Base-by-base conservation (phyloP, 53 echinoderm and acorn worm genomes). In the Holothuria scabra region DNA sequence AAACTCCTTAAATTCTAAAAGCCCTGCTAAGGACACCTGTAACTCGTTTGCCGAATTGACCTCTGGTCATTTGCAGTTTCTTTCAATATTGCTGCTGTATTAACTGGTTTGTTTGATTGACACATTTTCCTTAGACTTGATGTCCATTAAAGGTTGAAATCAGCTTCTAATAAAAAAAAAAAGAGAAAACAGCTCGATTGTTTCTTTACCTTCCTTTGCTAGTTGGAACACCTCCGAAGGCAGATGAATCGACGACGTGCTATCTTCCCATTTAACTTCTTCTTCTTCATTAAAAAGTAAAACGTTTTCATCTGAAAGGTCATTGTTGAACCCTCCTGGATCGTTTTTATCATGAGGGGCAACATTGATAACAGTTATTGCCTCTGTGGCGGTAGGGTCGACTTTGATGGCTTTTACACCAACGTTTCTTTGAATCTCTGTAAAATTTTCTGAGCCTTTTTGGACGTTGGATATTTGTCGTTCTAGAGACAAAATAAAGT, bases 351-450 rank as follows among this genome's bases (percentile, higher is more conserved):
- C 25, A 19, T 8, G 20, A 33, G 78, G 32, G 12, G 26, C 19
- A 8, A 56, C 28, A 32, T 25, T 58, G 13, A 78, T 14, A 16
- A 78, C 30, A 19, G 78, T 78, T 30, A 78, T 28, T 3, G 56
- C 56, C 10, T 78, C 52, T 4, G 58, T 16, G 10, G 8, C 29
- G 18, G 13, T 14, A 24, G 78, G 57, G 33, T 78, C 59, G 0
- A 78, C 14, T 57, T 59, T 78, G 8, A 78, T 59, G 1, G 78
- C 78, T 57, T 56, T 30, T 0, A 78, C 78, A 16, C 78, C 78
- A 58, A 78, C 78, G 78, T 78, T 78, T 20, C 25, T n/a, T 52
- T 59, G 78, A 30, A 78, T 33, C 18, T 78, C 78, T 25, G 78
- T 78, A 21, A 57, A 78, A 52, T 78, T 78, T 2, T 32, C 59